These are phyloP conservation scores for Macaca fascicularis DNA, from an alignment of 2,113 vertebrate species.

Conservation along the genomic window T2T-MFA8v1.1 NC_088384.1:112453001-112453500, in stretches of 20 bases:
- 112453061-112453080: background rate
- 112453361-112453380: background rate
- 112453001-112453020: background rate
- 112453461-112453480: background rate
- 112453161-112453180: background rate
- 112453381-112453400: background rate
- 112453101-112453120: background rate
- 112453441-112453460: background rate
- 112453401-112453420: background rate
- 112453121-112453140: background rate
- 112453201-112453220: background rate
- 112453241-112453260: background rate
- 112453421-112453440: background rate
- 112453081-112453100: background rate
- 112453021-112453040: background rate
- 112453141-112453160: background rate
- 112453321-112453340: fast-evolving
- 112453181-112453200: background rate
- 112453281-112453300: background rate
- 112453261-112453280: fast-evolving
- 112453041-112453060: background rate
- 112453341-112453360: background rate
- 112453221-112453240: background rate
- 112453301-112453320: fast-evolving
- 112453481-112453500: fast-evolving